A percentile compares a stretch with the other conserved stretches of the same genome.
Conservation (phyloP, 2,113 vertebrate genomes). For the Polyodon spathula region DNA sequence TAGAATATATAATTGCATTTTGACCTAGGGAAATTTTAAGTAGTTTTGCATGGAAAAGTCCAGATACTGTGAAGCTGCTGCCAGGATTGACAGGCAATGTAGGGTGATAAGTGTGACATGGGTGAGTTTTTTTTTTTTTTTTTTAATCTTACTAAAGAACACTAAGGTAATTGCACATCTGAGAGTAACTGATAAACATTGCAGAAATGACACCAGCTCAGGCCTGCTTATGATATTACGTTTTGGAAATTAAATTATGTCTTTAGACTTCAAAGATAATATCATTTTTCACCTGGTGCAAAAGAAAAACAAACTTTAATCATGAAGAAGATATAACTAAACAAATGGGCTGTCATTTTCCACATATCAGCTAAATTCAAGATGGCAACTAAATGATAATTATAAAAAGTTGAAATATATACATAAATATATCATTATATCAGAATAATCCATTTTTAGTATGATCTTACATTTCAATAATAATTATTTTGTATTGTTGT, state of each 20-base stretch:
- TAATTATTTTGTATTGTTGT: too few species aligned
- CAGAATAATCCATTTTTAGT: too few species aligned
- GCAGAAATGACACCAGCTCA: slow-evolving; percentile 20
- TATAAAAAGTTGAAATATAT: too few species aligned
- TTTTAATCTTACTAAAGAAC: slow-evolving; percentile 21
- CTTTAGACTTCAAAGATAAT: slow-evolving; percentile 19
- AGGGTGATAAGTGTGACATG: slow-evolving; percentile 15
- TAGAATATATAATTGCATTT: slow-evolving; percentile 15
- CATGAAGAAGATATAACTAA: not conserved
- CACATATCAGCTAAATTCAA: too few species aligned
- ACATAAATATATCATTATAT: too few species aligned
- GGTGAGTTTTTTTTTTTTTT: slow-evolving; percentile 13
- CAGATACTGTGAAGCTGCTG: slow-evolving; percentile 11
- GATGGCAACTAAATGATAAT: too few species aligned
- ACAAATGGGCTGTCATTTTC: not conserved
- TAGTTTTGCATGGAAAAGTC: slow-evolving; percentile 4
- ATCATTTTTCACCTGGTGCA: slow-evolving; percentile 26
- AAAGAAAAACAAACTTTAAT: slow-evolving; percentile 7
- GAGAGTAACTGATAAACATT: slow-evolving; percentile 29
- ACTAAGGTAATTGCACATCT: slow-evolving; percentile 29
- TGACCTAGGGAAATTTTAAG: slow-evolving; percentile 5
- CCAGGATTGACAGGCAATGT: slow-evolving; percentile 15
- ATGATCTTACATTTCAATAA: too few species aligned
- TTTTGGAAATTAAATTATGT: slow-evolving; percentile 25
- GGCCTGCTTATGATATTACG: not conserved